Conservation (phyloP, 2,888 invertebrate genomes). For the Drosophila pseudotakahashii region DNA sequence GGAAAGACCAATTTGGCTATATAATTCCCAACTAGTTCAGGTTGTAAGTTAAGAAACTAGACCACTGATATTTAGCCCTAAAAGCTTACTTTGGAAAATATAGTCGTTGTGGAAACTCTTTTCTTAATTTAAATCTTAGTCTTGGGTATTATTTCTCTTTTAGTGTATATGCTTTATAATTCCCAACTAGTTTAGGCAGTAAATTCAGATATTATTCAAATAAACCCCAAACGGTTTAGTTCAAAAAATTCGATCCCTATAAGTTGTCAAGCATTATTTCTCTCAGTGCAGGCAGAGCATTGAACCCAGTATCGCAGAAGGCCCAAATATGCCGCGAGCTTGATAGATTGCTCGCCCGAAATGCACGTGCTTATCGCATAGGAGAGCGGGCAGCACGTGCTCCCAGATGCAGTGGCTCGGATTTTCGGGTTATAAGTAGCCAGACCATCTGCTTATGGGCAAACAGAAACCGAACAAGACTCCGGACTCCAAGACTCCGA, state of each 20-base stretch:
- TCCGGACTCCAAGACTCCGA: neutral
- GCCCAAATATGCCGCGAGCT: conserved; percentile 41
- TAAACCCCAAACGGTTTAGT: no score
- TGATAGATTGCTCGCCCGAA: conserved; percentile 25
- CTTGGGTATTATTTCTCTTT: no score
- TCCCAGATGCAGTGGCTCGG: conserved; percentile 16
- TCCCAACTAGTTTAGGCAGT: no score
- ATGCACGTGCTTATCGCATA: conserved; percentile 46
- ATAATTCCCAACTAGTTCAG: neutral
- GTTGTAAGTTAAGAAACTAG: neutral
- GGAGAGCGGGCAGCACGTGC: conserved; percentile 42
- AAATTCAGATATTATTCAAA: no score
- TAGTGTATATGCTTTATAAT: no score
- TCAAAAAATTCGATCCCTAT: no score
- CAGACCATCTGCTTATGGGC: conserved; percentile 25
- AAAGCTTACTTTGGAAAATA: no score
- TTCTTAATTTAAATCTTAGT: no score
- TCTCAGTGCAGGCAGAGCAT: conserved; percentile 16
- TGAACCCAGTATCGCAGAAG: conserved; percentile 34
- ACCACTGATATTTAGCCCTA: no score
- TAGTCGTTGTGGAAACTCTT: no score
- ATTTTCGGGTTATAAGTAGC: conserved; percentile 56
- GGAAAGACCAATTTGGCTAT: no score
- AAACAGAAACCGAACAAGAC: conserved; percentile 29
- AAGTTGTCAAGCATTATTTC: neutral